These are phyloP conservation scores for Varanus salvator DNA, from an alignment of 2,113 vertebrate genomes.

Conservation along the genomic window DNA sequence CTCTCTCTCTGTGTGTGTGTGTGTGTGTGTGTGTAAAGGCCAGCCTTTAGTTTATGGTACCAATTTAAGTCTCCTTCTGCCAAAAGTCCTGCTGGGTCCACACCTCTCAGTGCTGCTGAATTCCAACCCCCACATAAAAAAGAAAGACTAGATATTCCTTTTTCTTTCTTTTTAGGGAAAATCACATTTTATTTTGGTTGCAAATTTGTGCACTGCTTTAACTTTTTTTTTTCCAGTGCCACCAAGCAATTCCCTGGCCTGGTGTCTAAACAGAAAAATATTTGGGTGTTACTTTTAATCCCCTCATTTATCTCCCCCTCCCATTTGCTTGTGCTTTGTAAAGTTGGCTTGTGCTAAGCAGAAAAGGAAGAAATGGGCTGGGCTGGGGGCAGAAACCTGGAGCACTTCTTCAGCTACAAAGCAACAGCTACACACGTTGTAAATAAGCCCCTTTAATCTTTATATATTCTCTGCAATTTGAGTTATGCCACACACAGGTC, in stretches of 20 bases:
- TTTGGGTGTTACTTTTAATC: slow-evolving; percentile 70
- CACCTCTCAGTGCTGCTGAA: slow-evolving; percentile 62
- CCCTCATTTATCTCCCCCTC: slow-evolving; percentile 48
- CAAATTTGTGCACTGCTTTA: slow-evolving; percentile 20
- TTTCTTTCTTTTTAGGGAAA: slow-evolving; percentile 43
- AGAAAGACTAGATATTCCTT: slow-evolving; percentile 47
- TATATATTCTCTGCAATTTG: slow-evolving; percentile 36
- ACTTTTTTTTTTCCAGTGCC: not conserved
- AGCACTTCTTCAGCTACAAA: not conserved
- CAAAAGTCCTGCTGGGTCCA: slow-evolving; percentile 64
- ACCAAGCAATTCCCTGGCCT: slow-evolving; percentile 48
- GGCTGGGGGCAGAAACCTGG: not conserved
- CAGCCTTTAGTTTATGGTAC: slow-evolving; percentile 71
- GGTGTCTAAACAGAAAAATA: slow-evolving; percentile 29
- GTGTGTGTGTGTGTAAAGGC: slow-evolving; percentile 36
- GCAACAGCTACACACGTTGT: not conserved
- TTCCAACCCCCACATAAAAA: slow-evolving; percentile 54
- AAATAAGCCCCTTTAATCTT: slow-evolving; percentile 56
- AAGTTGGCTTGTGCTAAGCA: slow-evolving; percentile 10
- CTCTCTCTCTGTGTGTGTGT: not conserved
- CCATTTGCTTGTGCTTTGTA: slow-evolving; percentile 21
- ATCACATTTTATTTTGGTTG: slow-evolving; percentile 44
- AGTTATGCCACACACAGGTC: slow-evolving; percentile 44
- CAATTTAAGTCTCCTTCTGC: slow-evolving; percentile 66
- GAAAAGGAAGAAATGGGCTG: slow-evolving; percentile 24